These are phyloP conservation scores for Globodera rostochiensis DNA, from an alignment of 1,140 invertebrate genomes.

Conservation along the genomic window DNA sequence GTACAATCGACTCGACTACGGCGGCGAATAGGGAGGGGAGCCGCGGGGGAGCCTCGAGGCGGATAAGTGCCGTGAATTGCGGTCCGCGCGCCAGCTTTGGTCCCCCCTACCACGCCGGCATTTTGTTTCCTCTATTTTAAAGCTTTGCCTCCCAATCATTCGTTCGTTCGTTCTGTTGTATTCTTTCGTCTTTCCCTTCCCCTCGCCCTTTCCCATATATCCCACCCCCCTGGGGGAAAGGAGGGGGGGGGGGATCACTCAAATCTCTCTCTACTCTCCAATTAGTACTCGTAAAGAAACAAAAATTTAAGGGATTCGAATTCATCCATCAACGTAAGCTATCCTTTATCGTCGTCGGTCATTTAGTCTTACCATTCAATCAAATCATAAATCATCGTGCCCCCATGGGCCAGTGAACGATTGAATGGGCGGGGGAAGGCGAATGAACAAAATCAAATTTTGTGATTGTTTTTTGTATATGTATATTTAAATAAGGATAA, in stretches of 20 bases:
- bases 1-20: no score
- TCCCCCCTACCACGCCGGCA: no score
- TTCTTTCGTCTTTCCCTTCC: neutral
- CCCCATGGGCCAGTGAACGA: neutral
- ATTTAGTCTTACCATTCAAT: neutral
- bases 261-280: neutral
- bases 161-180: neutral
- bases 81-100: no score
- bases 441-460: conserved; percentile 6
- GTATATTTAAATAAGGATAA: neutral
- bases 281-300: neutral
- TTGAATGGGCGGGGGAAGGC: neutral
- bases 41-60: no score
- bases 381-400: neutral
- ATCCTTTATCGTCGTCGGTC: neutral
- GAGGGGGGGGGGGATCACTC: neutral
- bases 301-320: neutral
- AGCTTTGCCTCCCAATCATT: neutral
- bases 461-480: neutral
- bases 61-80: no score
- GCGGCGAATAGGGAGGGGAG: no score
- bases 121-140: no score
- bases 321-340: neutral
- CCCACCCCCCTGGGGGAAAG: no score
- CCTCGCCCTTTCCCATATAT: no score